phyloP scores from a whole-genome alignment of 1,140 invertebrate genomes.

The Tetragnatha versicolor region DNA sequence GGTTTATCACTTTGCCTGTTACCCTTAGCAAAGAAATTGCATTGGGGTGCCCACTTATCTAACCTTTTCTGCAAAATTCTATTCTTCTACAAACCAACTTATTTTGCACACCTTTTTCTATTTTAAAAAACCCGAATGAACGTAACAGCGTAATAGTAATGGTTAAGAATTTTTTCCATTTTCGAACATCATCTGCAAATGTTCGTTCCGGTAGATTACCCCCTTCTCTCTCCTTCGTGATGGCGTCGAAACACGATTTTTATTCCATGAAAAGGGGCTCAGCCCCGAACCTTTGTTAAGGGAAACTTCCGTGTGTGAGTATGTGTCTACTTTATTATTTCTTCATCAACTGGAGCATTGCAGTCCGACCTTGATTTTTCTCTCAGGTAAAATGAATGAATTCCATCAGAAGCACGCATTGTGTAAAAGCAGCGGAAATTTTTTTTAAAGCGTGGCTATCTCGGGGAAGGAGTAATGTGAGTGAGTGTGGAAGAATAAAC shows the following conservation, averaged over 20 bases:
- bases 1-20: no score
- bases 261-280: not conserved
- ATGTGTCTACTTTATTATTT: slow-evolving; percentile 25
- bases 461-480: not conserved
- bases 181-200: not conserved
- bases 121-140: no score
- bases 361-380: slow-evolving; percentile 43
- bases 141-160: no score
- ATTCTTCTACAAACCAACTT: no score
- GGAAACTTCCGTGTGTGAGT: slow-evolving; percentile 41
- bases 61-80: no score
- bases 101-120: no score
- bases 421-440: not conserved
- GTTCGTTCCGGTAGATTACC: slow-evolving; percentile 21
- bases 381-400: slow-evolving; percentile 9
- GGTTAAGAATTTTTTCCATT: no score
- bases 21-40: no score
- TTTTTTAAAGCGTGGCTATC: not conserved
- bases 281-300: slow-evolving; percentile 18
- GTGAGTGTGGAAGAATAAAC: not conserved
- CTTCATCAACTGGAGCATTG: slow-evolving; percentile 46
- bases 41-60: no score
- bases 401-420: not conserved
- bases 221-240: slow-evolving; percentile 7
- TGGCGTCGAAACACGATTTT: slow-evolving; percentile 5